Base-by-base conservation (phyloP, 2,113 vertebrate species). In the Poecile atricapillus region DNA sequence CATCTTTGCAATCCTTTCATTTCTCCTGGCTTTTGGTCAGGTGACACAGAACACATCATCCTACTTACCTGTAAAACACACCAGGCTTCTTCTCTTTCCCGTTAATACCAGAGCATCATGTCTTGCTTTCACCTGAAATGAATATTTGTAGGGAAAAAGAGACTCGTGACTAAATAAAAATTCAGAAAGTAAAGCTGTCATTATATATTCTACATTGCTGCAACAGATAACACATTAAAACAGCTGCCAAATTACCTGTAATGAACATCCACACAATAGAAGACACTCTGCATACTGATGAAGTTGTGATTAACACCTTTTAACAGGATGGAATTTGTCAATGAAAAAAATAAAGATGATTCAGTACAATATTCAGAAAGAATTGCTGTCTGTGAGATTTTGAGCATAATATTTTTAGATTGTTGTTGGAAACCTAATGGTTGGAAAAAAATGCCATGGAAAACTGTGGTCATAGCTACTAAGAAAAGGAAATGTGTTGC, bases 171-270 rank as follows among this genome's bases (percentile, higher is more conserved):
- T 93, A 93, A 93, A 87, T 93, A 85, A 93, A 80, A 96, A 94
- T 86, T 85, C 87, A 63, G 67, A 59, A 91, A 90, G 82, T 93
- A 83, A 88, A 80, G 59, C 55, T 85, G 35, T 94, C 92, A 74
- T 95, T 91, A 80, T 67, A 58, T 74, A 88, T 95, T 94, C 82
- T 83, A 43, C 39, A 11, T 63, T 91, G 68, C 85, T 83, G 73
- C 83, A 96, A 73, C 79, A 94, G 75, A 81, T 95, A 93, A 94
- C 88, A 77, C 75, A 18, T 90, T 91, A 55, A 76, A 96, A 90
- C 92, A 96, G 78, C 90, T 94, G 93, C 82, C 67, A 93, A 95
- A 95, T 96, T 96, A 96, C 94, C 85, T 95, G 90, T 96, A 96
- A 96, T 96, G 92, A 92, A 85, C 94, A 90, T 80, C 85, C 37